Percentiles rank a stretch among this genome's conserved stretches.
Evolutionary conservation across 1,140 invertebrate genomes (phyloP).

Genomic region (Trichomalopsis sarcophagae): DNA sequence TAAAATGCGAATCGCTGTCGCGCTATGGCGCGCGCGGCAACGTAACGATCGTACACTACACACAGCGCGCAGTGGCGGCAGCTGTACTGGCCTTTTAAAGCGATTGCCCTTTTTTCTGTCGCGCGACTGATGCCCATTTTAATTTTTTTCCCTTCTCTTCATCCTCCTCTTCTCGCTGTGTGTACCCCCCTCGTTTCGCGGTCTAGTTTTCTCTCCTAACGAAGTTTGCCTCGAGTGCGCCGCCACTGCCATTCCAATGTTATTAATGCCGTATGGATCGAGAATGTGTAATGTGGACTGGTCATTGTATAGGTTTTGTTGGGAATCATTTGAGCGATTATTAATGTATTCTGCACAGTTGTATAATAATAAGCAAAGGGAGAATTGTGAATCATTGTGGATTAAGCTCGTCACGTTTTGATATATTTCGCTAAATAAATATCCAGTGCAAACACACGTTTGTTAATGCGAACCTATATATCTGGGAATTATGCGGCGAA

Average conservation of each 20-base stretch:
- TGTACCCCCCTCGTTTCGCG: neutral
- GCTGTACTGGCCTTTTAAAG: constrained; percentile 41
- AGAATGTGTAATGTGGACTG: no score
- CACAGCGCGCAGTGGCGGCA: neutral
- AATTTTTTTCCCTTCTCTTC: constrained; percentile 27
- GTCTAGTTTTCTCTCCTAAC: neutral
- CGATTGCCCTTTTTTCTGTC: constrained; percentile 53
- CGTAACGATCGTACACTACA: constrained; percentile 30
- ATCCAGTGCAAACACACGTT: no score
- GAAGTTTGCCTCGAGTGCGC: neutral
- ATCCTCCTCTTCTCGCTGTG: neutral
- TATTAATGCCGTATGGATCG: neutral
- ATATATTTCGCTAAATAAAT: no score
- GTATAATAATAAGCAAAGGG: no score
- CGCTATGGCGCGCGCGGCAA: constrained; percentile 25
- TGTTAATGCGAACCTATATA: no score
- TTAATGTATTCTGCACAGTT: no score
- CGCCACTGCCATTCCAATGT: neutral
- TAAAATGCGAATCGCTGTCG: constrained; percentile 48
- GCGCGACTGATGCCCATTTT: constrained; percentile 42
- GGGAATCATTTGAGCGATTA: no score
- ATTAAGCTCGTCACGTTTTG: no score
- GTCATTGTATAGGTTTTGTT: no score
- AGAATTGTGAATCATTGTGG: no score
- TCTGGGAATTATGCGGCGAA: no score